Percentiles rank a stretch among this genome's conserved stretches.
These are phyloP conservation scores for Xenops minutus DNA, from an alignment of 2,797 vertebrate species.

Conservation along the genomic window DNA sequence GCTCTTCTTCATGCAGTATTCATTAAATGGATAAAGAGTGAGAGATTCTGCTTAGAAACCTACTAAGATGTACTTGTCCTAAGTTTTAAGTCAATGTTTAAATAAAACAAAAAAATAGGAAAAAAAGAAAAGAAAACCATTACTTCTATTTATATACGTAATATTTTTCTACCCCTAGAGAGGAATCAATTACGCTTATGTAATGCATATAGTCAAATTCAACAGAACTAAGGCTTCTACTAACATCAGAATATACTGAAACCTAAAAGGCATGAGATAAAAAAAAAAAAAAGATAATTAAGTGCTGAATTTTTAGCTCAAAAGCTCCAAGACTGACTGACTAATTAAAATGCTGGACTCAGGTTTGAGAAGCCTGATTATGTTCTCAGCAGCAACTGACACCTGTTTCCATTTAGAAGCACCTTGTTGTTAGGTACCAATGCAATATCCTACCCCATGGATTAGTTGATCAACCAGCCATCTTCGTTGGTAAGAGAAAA, in stretches of 20 bases:
- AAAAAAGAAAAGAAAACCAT: not conserved
- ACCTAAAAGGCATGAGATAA: not conserved
- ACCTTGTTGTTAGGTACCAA: not conserved
- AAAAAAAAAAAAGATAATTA: not conserved
- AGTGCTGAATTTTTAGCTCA: not conserved
- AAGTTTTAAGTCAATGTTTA: not conserved
- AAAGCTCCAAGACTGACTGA: not conserved
- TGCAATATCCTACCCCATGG: not conserved
- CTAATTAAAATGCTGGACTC: not conserved
- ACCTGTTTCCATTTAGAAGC: not conserved
- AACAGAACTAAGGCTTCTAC: not conserved
- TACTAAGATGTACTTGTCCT: not conserved
- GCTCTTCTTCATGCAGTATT: not conserved
- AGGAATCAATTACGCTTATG: not conserved
- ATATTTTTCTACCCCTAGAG: not conserved
- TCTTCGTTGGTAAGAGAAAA: not conserved
- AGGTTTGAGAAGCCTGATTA: not conserved
- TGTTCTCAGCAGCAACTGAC: not conserved
- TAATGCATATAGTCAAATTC: not conserved
- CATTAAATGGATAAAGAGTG: not conserved
- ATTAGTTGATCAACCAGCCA: not conserved
- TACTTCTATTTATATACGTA: not conserved
- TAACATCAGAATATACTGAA: not conserved
- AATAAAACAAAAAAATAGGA: not conserved
- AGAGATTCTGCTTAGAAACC: not conserved